phyloP scores from a whole-genome alignment of 2,113 vertebrate genomes.

The Pao palembangensis region DNA sequence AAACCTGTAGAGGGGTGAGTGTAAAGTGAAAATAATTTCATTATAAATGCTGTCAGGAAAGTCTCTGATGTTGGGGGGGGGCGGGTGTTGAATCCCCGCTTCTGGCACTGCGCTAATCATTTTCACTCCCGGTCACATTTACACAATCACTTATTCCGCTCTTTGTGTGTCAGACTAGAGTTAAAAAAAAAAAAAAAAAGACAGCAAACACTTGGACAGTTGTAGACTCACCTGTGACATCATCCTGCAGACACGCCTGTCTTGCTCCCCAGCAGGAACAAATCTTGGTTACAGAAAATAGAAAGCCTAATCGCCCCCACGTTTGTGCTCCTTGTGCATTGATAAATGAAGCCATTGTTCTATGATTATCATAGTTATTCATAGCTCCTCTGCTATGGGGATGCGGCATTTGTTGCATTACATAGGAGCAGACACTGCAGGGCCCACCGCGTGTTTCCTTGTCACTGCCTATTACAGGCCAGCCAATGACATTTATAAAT shows the following conservation, averaged over 20 bases:
- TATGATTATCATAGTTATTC: slow-evolving; percentile 77
- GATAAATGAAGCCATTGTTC: slow-evolving; percentile 77
- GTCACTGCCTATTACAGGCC: slow-evolving; percentile 67
- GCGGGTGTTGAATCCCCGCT: neutral
- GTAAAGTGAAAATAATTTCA: neutral
- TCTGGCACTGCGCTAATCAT: neutral
- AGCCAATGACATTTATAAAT: slow-evolving; percentile 73
- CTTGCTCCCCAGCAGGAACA: slow-evolving; percentile 37
- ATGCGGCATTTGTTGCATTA: slow-evolving; percentile 72
- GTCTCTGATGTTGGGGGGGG: neutral
- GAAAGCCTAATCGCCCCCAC: slow-evolving; percentile 53
- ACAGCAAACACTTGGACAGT: slow-evolving; percentile 24
- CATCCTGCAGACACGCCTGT: slow-evolving; percentile 32
- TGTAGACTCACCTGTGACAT: slow-evolving; percentile 47
- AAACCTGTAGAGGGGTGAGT: neutral
- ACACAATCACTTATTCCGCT: neutral
- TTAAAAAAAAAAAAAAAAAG: slow-evolving; percentile 6
- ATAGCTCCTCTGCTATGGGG: slow-evolving; percentile 65
- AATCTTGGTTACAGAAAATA: slow-evolving; percentile 39
- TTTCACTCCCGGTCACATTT: neutral
- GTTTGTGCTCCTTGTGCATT: slow-evolving; percentile 51
- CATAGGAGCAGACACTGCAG: slow-evolving; percentile 64
- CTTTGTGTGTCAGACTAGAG: slow-evolving; percentile 4
- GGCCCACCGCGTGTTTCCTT: slow-evolving; percentile 60
- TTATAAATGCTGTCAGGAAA: neutral